Evolutionary conservation across 2,113 vertebrate genomes (phyloP), one percentile per base, ranked within the genome.

Genomic region (Gobiocypris rarus): DNA sequence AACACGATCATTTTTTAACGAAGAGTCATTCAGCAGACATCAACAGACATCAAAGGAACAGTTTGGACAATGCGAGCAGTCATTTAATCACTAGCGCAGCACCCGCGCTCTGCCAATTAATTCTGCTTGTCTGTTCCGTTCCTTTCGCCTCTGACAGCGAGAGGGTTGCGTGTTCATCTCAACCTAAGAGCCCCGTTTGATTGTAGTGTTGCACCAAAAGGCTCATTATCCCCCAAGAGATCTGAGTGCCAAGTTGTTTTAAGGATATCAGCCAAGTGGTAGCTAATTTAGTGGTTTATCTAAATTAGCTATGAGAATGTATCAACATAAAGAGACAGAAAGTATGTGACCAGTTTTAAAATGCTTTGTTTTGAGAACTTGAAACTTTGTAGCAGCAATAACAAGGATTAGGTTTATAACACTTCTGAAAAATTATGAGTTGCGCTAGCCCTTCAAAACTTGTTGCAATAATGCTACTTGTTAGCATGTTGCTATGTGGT

Each of bases 1-100:
- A 77, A 82, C 31, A 80, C 81, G 85, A 83, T 83, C 31, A 38
- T 78, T 85, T 86, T 85, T 86, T 88, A 83, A 86, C 86, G 88
- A 77, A 78, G 85, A 88, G 85, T 83, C 59, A 88, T 85, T 85
- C 82, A 41, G 26, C 45, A 81, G 58, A 76, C 54, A 70, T 82
- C 71, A 84, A 86, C 45, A 81, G 58, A 76, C 54, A 70, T 82
- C 71, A 84, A 84, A 84, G 31, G 14, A 84, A 82, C 50, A 59
- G 69, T 86, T 84, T 67, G 79, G 83, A 81, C 77, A 77, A 84
- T 82, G 48, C 41, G 38, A 50, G 81, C 59, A 45, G 81, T 52
- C 87, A 83, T 81, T 83, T 86, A 87, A 87, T 88, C 89, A 88
- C 71, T 73, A 77, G 54, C 73, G 26, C n/a, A 26, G 50, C 74